Evolutionary conservation across 2,113 vertebrate genomes (phyloP).

Genomic region (Proterorhinus semilunaris): DNA sequence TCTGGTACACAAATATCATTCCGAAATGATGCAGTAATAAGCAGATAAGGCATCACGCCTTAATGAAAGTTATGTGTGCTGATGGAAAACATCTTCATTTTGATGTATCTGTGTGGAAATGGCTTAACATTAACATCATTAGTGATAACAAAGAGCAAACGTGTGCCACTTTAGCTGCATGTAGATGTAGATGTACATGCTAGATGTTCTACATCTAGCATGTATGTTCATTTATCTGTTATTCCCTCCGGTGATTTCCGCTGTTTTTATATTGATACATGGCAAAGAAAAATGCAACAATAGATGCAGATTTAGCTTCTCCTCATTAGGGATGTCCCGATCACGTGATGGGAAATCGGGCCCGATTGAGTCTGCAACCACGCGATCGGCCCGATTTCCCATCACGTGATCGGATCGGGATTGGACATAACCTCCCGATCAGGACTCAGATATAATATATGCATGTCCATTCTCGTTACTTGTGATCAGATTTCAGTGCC

Average conservation of each 20-base stretch:
- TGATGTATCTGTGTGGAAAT: conserved; percentile 23
- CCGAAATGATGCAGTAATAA: conserved; percentile 25
- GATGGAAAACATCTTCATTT: conserved; percentile 20
- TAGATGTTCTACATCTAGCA: background rate
- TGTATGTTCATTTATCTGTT: conserved; percentile 7
- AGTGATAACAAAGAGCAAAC: conserved; percentile 9
- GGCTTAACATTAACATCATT: conserved; percentile 16
- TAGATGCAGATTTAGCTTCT: too few species aligned
- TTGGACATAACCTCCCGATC: too few species aligned
- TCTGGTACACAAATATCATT: conserved; percentile 29
- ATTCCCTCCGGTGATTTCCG: background rate
- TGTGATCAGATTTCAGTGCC: too few species aligned
- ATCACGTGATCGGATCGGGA: too few species aligned
- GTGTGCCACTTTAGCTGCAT: background rate
- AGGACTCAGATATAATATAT: too few species aligned
- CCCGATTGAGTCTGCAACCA: too few species aligned
- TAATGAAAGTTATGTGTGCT: conserved; percentile 26
- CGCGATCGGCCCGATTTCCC: too few species aligned
- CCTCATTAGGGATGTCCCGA: too few species aligned
- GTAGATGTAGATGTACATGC: too few species aligned
- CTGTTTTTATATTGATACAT: conserved; percentile 2
- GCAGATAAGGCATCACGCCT: conserved; percentile 29
- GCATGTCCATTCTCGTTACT: too few species aligned
- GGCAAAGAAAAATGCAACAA: background rate
- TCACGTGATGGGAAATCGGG: too few species aligned